Conservation (phyloP, 2,113 vertebrate species). For the Ondatra zibethicus region DNA sequence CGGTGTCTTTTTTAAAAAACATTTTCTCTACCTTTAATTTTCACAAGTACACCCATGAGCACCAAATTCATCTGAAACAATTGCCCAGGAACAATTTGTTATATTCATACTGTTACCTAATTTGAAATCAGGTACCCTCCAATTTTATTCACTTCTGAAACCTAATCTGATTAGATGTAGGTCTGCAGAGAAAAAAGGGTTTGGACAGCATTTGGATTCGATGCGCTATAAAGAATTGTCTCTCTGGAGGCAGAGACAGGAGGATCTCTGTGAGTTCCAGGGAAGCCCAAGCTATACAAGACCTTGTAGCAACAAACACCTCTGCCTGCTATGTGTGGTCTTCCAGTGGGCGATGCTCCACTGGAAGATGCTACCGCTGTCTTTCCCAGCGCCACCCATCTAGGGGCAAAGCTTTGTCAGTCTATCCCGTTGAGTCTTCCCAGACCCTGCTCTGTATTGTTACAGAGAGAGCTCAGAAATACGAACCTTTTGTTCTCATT, state of each 20-base stretch:
- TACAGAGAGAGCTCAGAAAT: slow-evolving; percentile 37
- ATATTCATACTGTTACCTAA: not conserved
- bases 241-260: not conserved
- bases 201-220: not conserved
- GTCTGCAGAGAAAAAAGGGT: not conserved
- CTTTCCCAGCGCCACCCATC: not conserved
- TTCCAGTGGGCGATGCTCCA: not conserved
- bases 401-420: not conserved
- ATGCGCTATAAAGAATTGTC: not conserved
- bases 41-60: not conserved
- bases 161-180: not conserved
- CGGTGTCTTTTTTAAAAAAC: not conserved
- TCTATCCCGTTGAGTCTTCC: not conserved
- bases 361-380: too few relatives aligned
- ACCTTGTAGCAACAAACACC: not conserved
- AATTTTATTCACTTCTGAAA: slow-evolving; percentile 8
- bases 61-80: not conserved
- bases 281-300: not conserved
- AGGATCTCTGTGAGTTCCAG: not conserved
- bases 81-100: not conserved
- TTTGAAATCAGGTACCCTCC: slow-evolving; percentile 31
- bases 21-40: slow-evolving; percentile 15
- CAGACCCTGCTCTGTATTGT: not conserved
- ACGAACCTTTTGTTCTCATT: not conserved
- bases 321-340: not conserved